phyloP scores from a whole-genome alignment of 2,797 vertebrate genomes.

The Leptatherina wallacei region DNA sequence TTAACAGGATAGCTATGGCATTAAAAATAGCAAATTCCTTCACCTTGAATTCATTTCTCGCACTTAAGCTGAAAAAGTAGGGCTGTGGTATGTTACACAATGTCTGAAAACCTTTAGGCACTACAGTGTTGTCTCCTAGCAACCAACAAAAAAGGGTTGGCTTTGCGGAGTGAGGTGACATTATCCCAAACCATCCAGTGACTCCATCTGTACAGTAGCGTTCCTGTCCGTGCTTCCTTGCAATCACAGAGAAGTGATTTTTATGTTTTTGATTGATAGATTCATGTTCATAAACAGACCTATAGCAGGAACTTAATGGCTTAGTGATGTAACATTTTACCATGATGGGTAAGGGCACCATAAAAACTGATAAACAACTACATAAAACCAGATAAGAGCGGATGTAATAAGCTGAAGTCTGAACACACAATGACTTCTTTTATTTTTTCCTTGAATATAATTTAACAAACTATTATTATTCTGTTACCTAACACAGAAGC shows the following conservation, averaged over 20 bases:
- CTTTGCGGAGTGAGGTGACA: slow-evolving; percentile 66
- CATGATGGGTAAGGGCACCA: neutral
- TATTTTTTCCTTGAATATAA: slow-evolving; percentile 12
- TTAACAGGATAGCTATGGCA: neutral
- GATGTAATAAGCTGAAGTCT: neutral
- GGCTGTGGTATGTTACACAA: slow-evolving; percentile 58
- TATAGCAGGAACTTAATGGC: neutral
- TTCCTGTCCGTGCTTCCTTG: slow-evolving; percentile 28
- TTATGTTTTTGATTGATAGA: slow-evolving; percentile 2
- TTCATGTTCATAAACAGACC: neutral
- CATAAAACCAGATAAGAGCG: neutral
- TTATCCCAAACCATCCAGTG: slow-evolving; percentile 64
- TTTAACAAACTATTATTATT: neutral
- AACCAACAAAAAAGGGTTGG: slow-evolving; percentile 75
- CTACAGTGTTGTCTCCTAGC: slow-evolving; percentile 80
- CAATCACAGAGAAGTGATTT: neutral
- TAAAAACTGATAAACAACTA: slow-evolving; percentile 16
- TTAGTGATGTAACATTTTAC: slow-evolving; percentile 31
- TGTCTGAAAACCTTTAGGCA: slow-evolving; percentile 75
- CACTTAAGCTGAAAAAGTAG: slow-evolving; percentile 49
- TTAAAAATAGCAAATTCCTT: neutral
- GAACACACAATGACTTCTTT: neutral
- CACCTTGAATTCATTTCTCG: slow-evolving; percentile 27
- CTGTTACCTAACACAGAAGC: slow-evolving; percentile 7
- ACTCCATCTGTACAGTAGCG: slow-evolving; percentile 46